Conservation (phyloP, 2,797 vertebrate genomes). For the Echeneis naucrates region DNA sequence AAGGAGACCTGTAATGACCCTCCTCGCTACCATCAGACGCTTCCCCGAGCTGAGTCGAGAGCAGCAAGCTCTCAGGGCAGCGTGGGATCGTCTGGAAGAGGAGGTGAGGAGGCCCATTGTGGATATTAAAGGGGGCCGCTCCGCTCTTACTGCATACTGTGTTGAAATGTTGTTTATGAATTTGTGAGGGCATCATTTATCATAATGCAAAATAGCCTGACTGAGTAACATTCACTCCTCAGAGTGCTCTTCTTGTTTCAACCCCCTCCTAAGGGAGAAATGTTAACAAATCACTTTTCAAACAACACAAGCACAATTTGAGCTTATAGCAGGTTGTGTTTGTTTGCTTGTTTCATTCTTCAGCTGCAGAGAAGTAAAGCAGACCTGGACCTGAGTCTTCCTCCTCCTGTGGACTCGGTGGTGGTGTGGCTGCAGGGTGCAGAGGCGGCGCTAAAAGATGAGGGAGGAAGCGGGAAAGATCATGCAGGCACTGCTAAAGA, state of each 20-base stretch:
- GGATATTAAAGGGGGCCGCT: not conserved
- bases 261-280: not conserved
- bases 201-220: not conserved
- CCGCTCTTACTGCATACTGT: not conserved
- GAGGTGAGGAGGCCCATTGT: constrained; percentile 72
- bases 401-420: constrained; percentile 82
- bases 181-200: not conserved
- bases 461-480: constrained; percentile 70
- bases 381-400: constrained; percentile 85
- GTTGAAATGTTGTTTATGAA: not conserved
- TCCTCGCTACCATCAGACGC: constrained; percentile 76
- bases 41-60: constrained; percentile 71
- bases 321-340: constrained; percentile 4
- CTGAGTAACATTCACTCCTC: not conserved
- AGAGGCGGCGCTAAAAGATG: constrained; percentile 80
- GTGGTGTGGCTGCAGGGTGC: constrained; percentile 86
- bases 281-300: not conserved
- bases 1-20: constrained; percentile 79
- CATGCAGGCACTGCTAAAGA: constrained; percentile 76
- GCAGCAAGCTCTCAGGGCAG: constrained; percentile 74
- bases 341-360: constrained; percentile 19
- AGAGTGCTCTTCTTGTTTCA: too few relatives aligned
- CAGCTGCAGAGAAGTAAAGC: constrained; percentile 85
- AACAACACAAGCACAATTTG: not conserved
- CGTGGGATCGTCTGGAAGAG: constrained; percentile 81